Conservation (phyloP, 64 coral and sea anemone species). For the Cladopsammia gracilis region DNA sequence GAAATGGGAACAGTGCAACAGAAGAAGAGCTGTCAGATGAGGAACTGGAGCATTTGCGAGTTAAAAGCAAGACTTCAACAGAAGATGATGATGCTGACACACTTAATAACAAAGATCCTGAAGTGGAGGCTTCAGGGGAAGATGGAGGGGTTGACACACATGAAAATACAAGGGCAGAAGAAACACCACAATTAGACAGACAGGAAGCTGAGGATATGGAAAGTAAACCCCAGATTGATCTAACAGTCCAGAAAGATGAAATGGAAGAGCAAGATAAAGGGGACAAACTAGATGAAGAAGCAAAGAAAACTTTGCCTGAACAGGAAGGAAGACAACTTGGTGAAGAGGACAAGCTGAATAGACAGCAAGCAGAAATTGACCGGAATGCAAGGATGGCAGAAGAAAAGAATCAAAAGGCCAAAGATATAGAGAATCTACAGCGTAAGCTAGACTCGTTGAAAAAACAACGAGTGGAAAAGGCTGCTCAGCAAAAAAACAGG, state of each 20-base stretch:
- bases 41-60: conserved; percentile 19
- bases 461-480: not conserved
- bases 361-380: not conserved
- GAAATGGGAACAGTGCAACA: not conserved
- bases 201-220: not conserved
- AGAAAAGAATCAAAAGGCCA: not conserved
- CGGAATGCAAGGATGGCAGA: not conserved
- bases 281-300: not conserved
- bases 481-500: not conserved
- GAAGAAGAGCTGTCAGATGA: not conserved
- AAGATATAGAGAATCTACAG: not conserved
- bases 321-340: not conserved
- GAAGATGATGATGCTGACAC: not conserved
- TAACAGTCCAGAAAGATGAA: not conserved
- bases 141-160: not conserved
- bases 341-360: not conserved
- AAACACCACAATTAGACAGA: not conserved
- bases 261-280: not conserved
- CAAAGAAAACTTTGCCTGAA: not conserved
- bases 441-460: not conserved
- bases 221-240: not conserved
- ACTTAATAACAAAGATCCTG: not conserved
- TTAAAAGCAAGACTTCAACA: not conserved
- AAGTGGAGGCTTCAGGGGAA: not conserved
- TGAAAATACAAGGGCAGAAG: not conserved